Conservation (phyloP, 2,113 vertebrate species). For the Rhizomys pruinosus region DNA sequence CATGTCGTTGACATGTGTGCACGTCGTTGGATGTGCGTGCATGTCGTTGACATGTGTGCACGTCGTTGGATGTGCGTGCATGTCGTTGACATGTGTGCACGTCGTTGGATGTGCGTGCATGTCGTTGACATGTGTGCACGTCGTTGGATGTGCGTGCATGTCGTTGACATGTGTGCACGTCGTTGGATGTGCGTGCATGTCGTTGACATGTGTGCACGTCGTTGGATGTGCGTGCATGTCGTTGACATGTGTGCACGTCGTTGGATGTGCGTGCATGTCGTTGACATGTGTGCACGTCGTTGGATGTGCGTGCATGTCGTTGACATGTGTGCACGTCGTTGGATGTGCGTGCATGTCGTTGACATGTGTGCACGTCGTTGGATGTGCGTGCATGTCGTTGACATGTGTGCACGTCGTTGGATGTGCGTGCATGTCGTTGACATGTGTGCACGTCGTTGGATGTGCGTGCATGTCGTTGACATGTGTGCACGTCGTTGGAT, state of each 20-base stretch:
- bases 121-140: too few relatives aligned
- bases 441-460: too few relatives aligned
- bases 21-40: rapidly evolving
- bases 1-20: background rate
- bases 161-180: too few relatives aligned
- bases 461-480: rapidly evolving
- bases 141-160: rapidly evolving
- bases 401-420: too few relatives aligned
- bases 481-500: too few relatives aligned
- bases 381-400: rapidly evolving
- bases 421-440: rapidly evolving
- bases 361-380: too few relatives aligned
- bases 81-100: background rate
- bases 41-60: background rate
- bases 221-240: rapidly evolving
- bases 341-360: rapidly evolving
- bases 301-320: rapidly evolving
- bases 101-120: rapidly evolving
- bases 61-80: rapidly evolving
- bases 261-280: rapidly evolving
- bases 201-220: too few relatives aligned
- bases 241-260: too few relatives aligned
- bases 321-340: too few relatives aligned
- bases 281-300: too few relatives aligned
- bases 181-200: rapidly evolving